A percentile compares a stretch with the other conserved stretches of the same genome.
Evolutionary conservation across 2,888 invertebrate genomes (phyloP).

Genomic region (Formica aserva): DNA sequence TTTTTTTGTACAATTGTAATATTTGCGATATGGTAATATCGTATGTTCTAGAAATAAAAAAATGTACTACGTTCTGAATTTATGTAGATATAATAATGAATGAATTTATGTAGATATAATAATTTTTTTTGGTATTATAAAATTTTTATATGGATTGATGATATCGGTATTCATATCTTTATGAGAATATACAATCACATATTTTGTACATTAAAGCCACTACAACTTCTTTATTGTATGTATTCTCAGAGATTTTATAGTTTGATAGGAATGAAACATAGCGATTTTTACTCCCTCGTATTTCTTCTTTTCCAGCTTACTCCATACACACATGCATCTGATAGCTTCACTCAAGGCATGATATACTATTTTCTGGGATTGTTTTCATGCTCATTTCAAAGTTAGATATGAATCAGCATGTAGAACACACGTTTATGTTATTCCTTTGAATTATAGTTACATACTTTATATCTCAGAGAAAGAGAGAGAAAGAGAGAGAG

Average conservation of each 20-base stretch:
- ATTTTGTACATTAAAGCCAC: conserved; percentile 7
- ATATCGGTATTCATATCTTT: conserved; percentile 8
- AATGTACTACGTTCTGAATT: neutral
- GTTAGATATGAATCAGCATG: conserved; percentile 28
- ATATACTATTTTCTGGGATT: conserved; percentile 36
- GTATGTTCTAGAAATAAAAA: neutral
- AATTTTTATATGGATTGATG: neutral
- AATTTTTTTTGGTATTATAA: neutral
- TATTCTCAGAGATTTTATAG: conserved; percentile 39
- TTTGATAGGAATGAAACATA: conserved; percentile 40
- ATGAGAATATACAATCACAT: neutral
- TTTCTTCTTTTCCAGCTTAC: conserved; percentile 30
- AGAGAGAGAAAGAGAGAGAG: neutral
- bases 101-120: conserved; percentile 13
- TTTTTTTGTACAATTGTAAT: neutral
- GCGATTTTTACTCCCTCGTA: conserved; percentile 54
- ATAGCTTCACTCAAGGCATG: conserved; percentile 27
- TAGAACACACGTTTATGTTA: conserved; percentile 4
- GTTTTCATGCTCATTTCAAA: conserved; percentile 5
- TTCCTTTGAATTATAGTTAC: neutral
- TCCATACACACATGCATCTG: conserved; percentile 11
- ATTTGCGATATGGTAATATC: neutral
- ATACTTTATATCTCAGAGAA: neutral
- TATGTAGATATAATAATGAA: neutral
- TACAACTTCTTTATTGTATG: neutral